Evolutionary conservation across 2,888 invertebrate genomes (phyloP), one percentile per base, ranked within the genome.

Genomic region (Entomobrya multifasciata): DNA sequence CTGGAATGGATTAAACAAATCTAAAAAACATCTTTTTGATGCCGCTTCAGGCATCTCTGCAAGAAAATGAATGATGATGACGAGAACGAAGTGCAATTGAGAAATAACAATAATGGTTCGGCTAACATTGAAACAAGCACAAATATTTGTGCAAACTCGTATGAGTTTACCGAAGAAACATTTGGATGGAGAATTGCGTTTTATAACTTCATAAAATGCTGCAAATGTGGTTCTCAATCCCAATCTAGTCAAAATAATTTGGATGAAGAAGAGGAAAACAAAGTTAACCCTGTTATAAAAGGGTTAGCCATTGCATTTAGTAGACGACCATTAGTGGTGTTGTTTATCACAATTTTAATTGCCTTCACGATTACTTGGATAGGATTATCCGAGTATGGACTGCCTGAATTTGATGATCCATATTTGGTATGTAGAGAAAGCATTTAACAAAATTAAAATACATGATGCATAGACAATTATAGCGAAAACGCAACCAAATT

Each of bases 361-460:
- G 87, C 89, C 5, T 67, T 86, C 36, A 25, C 88, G 13, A 55
- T 89, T 0, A 81, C 89, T 0, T 90, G 89, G 88, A 74, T 87
- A 57, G 90, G 89, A 22, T 13, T 91, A 3, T 87, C 88, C 4
- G 77, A 87, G n/a, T 87, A 88, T 88, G 91, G 91, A 76, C 93
- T 95, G 80, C 97, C 97, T 49, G 95, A 96, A 92, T 98, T 98
- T 93, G 95, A 95, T 89, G 97, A 98, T 93, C 98, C 98, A 27
- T 95, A 96, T 92, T 93, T 95, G 94, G 96, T 96, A 93, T 94
- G 93, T 87, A 11, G 27, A 8, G 25, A 62, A 60, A n/a, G 22
- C 3, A 55, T 44, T 13, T 25, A n/a, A n/a, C n/a, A n/a, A n/a
- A n/a, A n/a, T n/a, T n/a, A n/a, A n/a, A n/a, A n/a, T n/a, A n/a